Evolutionary conservation across 2,797 vertebrate genomes (phyloP), one percentile per base, ranked within the genome.

Genomic region (Sebastes steindachneri): DNA sequence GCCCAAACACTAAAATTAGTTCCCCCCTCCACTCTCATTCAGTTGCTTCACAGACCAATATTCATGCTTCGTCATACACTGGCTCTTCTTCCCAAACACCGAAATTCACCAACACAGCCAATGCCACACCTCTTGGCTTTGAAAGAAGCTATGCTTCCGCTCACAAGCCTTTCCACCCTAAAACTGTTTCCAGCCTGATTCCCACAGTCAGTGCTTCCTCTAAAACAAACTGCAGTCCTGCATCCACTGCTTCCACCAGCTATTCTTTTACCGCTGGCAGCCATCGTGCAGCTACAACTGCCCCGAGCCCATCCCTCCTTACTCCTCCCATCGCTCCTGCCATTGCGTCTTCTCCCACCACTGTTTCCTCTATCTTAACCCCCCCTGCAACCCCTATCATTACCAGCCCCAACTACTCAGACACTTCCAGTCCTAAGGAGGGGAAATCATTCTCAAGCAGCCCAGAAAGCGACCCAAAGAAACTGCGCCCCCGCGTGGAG

Each of bases 351-450:
- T 62, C 75, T 65, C 80, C 85, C 26, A 74, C 19, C 17, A 48
- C 71, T 17, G 11, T 69, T 75, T 85, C 84, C 4, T 83, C 77
- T 65, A 73, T 86, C 31, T 80, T 90, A 25, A 94, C 90, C 0
- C 93, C 93, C 1, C 90, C 92, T 5, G 11, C 89, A 10, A 93
- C 93, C 1, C 89, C 90, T 19, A 35, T 55, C 70, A 75, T 26
- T 8, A 73, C 83, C 23, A 90, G 64, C 66, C 77, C 89, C 11
- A 79, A 11, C 45, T 65, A 74, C 54, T 80, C 81, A 45, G 83
- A 81, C 58, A 57, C 69, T 3, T 57, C 77, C 11, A 85, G 69
- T 65, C 76, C 80, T 8, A 77, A 71, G 3, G 70, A 73, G 33
- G 77, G 67, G 10, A 88, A 63, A 21, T 83, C 82, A 9, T 86